Evolutionary conservation across 2,797 vertebrate species (phyloP).

Genomic region (Pipistrellus kuhlii): DNA sequence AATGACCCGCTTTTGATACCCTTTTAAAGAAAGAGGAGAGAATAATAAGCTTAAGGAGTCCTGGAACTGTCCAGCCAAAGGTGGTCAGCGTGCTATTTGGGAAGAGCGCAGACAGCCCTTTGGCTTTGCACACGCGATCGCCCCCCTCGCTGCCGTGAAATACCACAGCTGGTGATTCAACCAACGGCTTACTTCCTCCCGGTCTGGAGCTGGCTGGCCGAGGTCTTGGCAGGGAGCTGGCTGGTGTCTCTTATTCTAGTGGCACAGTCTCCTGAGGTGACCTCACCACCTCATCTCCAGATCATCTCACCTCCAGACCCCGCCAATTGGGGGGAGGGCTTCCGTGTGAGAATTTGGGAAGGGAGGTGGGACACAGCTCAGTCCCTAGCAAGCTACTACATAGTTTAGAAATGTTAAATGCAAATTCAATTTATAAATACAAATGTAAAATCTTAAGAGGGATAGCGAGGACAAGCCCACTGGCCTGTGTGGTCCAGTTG

Average conservation of each 20-base stretch:
- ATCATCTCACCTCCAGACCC: background rate
- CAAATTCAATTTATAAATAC: conserved; percentile 33
- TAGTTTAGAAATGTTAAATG: background rate
- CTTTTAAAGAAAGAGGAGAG: conserved; percentile 48
- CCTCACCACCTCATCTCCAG: background rate
- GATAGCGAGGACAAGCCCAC: background rate
- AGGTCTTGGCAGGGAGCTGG: background rate
- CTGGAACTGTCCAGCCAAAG: conserved; percentile 51
- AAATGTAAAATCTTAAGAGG: conserved; percentile 20
- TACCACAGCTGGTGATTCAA: background rate
- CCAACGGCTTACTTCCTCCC: background rate
- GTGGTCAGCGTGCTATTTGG: background rate
- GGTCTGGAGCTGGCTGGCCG: background rate
- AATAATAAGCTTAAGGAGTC: background rate
- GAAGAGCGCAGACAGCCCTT: background rate
- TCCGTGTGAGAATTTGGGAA: background rate
- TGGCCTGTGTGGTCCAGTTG: background rate
- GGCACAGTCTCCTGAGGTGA: background rate
- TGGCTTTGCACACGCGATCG: background rate
- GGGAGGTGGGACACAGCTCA: background rate
- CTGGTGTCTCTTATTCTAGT: background rate
- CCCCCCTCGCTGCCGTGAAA: background rate
- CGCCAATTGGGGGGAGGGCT: background rate
- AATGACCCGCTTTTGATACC: conserved; percentile 63
- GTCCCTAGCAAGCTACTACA: background rate